A percentile compares a stretch with the other conserved stretches of the same genome.
These are phyloP conservation scores for Ectropis grisescens DNA, from an alignment of 1,140 invertebrate genomes.

Conservation along the genomic window DNA sequence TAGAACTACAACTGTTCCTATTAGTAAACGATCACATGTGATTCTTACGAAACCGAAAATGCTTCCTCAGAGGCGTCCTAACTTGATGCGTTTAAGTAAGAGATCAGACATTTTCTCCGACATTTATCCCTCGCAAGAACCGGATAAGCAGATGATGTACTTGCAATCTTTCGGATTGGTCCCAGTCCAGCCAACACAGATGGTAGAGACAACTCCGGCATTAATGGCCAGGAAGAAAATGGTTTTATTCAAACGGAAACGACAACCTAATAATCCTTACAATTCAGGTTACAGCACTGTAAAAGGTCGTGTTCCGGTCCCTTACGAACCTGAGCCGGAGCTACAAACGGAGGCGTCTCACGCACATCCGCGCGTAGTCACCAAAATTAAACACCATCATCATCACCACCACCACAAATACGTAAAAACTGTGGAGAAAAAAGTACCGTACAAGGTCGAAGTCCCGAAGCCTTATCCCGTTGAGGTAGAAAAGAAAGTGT, in stretches of 20 bases:
- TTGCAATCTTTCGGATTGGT: conserved; percentile 46
- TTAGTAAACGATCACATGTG: too few relatives aligned
- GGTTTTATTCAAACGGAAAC: conserved; percentile 39
- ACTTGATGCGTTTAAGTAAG: too few relatives aligned
- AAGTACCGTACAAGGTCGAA: conserved; percentile 59
- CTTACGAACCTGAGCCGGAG: conserved; percentile 21
- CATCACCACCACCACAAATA: conserved; percentile 75
- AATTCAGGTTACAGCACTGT: conserved; percentile 29
- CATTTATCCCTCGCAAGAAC: conserved; percentile 6
- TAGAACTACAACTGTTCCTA: too few relatives aligned
- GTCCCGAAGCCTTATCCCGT: conserved; percentile 70
- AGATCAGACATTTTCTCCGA: conserved; percentile 28
- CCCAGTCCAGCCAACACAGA: conserved; percentile 25
- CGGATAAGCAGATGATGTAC: conserved; percentile 25
- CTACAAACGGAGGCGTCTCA: conserved; percentile 30
- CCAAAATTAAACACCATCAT: conserved; percentile 74
- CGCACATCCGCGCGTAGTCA: conserved; percentile 28
- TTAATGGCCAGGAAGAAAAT: conserved; percentile 31
- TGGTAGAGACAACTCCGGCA: too few relatives aligned
- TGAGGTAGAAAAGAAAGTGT: conserved; percentile 74
- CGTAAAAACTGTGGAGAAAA: conserved; percentile 71
- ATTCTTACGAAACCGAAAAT: too few relatives aligned
- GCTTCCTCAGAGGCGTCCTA: too few relatives aligned
- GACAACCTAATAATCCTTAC: conserved; percentile 23
- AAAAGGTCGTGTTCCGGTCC: conserved; percentile 9